Evolutionary conservation across 1,140 invertebrate species (phyloP).

Genomic region (Leguminivora glycinivorella): DNA sequence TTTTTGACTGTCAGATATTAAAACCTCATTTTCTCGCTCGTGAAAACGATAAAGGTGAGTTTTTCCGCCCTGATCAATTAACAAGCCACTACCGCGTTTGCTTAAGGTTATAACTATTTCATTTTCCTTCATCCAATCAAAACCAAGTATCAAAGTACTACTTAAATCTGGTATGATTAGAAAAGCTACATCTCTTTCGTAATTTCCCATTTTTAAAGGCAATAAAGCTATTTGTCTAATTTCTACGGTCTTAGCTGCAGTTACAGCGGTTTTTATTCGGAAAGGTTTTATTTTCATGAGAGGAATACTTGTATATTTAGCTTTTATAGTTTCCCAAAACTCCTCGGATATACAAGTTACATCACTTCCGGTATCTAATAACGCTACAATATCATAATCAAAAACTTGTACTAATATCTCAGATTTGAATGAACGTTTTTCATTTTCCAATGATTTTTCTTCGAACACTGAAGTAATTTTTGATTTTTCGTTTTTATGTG

Average conservation of each 20-base stretch:
- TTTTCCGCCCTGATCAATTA: not conserved
- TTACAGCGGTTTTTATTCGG: not conserved
- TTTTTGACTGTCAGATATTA: not conserved
- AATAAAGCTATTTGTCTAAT: conserved; percentile 7
- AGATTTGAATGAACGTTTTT: not conserved
- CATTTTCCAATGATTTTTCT: not conserved
- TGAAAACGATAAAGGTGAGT: not conserved
- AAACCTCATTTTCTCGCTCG: not conserved
- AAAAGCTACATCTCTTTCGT: conserved; percentile 30
- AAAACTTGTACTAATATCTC: not conserved
- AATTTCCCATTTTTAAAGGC: conserved; percentile 28
- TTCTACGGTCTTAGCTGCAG: not conserved
- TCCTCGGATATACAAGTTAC: not conserved
- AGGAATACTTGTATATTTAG: not conserved
- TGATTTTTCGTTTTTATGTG: not conserved
- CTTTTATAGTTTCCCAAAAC: not conserved
- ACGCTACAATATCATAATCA: not conserved
- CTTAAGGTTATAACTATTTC: not conserved
- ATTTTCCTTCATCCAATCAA: conserved; percentile 42
- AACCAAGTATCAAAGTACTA: conserved; percentile 39
- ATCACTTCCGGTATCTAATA: not conserved
- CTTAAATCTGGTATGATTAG: conserved; percentile 39
- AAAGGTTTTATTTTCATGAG: not conserved
- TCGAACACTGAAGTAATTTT: not conserved
- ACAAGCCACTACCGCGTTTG: not conserved